Conservation (phyloP, 2,797 vertebrate species). For the Champsocephalus esox region DNA sequence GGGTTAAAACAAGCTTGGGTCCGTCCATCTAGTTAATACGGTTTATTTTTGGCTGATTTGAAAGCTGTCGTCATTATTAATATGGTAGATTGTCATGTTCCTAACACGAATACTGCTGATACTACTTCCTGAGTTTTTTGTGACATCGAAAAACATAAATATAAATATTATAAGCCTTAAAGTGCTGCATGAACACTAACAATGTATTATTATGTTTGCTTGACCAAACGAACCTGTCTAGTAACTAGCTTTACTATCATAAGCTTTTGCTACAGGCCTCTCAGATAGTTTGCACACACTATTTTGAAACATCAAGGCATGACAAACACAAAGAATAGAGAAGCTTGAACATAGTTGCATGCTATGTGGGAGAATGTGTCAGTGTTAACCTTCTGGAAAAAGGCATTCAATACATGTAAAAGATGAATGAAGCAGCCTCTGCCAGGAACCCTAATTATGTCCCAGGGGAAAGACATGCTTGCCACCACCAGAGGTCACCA, state of each 20-base stretch:
- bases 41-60: no score
- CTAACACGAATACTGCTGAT: no score
- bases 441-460: conserved; percentile 59
- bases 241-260: not conserved
- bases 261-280: not conserved
- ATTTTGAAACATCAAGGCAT: conserved; percentile 5
- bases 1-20: no score
- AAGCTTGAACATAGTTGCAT: conserved; percentile 15
- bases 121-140: no score
- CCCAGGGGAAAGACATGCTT: conserved; percentile 36
- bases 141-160: no score
- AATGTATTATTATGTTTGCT: no score
- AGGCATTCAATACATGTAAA: conserved; percentile 47
- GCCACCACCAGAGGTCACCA: conserved; percentile 66
- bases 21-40: no score
- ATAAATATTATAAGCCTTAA: no score
- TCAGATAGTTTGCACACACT: not conserved
- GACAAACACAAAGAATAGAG: conserved; percentile 6
- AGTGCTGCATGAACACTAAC: no score
- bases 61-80: no score
- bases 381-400: conserved; percentile 41
- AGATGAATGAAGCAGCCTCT: conserved; percentile 54
- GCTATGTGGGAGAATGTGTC: conserved; percentile 40
- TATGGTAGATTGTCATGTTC: no score
- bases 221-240: no score